A percentile compares a stretch with the other conserved stretches of the same genome.
Conservation (phyloP, 2,888 invertebrate species). For the Catocala sponsa region DNA sequence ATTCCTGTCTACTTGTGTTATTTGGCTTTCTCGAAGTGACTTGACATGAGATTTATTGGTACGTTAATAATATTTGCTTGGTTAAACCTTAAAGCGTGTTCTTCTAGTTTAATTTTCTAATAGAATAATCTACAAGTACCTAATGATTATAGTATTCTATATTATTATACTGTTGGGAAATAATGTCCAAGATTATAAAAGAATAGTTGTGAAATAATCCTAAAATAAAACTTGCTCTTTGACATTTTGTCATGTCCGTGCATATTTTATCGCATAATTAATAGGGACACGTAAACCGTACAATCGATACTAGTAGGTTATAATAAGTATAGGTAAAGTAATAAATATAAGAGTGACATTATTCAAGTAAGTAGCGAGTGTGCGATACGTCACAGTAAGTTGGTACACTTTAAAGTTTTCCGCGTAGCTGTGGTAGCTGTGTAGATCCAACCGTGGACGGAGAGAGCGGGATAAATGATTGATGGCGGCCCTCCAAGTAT, state of each 20-base stretch:
- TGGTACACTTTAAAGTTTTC: conserved; percentile 84
- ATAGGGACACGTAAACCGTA: too few relatives aligned
- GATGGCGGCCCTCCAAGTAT: conserved; percentile 86
- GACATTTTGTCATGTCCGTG: too few relatives aligned
- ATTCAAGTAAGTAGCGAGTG: conserved; percentile 64
- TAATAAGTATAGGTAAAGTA: conserved; percentile 29
- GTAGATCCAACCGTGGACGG: conserved; percentile 66
- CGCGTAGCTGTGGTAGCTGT: conserved; percentile 60
- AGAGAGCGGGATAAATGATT: conserved; percentile 85
- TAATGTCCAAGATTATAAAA: too few relatives aligned
- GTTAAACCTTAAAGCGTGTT: conserved; percentile 1
- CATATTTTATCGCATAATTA: too few relatives aligned
- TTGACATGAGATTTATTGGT: conserved; percentile 51
- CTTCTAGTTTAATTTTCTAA: too few relatives aligned
- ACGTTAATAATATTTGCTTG: conserved; percentile 37
- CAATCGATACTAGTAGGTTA: conserved; percentile 15
- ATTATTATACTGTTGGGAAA: too few relatives aligned
- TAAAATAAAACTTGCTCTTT: too few relatives aligned
- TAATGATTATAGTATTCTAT: too few relatives aligned
- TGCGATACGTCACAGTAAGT: conserved; percentile 78
- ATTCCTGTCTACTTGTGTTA: conserved; percentile 69
- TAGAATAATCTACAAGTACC: too few relatives aligned
- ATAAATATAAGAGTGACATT: conserved; percentile 49
- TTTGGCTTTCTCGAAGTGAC: conserved; percentile 60
- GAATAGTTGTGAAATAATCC: too few relatives aligned